Conservation (phyloP, 2,888 invertebrate genomes). For the Spisula subtruncata region DNA sequence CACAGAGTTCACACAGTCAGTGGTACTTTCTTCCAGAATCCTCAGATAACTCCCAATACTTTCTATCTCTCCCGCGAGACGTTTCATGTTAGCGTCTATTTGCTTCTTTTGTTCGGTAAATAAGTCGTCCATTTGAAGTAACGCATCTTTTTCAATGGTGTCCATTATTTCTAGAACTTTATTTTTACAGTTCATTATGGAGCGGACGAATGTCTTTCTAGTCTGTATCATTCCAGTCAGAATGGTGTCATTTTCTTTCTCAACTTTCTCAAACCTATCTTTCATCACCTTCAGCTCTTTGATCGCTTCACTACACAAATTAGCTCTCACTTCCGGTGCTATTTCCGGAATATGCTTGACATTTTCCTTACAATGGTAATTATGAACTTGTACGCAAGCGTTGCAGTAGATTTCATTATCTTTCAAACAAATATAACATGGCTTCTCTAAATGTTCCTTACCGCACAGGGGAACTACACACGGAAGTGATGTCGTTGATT, state of each 20-base stretch:
- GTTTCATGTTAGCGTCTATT: constrained; percentile 51
- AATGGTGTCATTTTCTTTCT: constrained; percentile 53
- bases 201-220: constrained; percentile 52
- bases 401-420: constrained; percentile 70
- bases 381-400: constrained; percentile 66
- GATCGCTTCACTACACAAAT: constrained; percentile 52
- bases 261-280: constrained; percentile 59
- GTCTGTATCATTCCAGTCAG: constrained; percentile 46
- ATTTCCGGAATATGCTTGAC: constrained; percentile 72
- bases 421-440: constrained; percentile 67
- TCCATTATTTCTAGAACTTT: constrained; percentile 57
- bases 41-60: constrained; percentile 47
- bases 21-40: constrained; percentile 32
- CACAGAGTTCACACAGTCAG: constrained; percentile 38
- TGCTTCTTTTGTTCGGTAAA: constrained; percentile 49
- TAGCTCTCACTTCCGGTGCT: constrained; percentile 55
- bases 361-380: constrained; percentile 67
- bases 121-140: constrained; percentile 61
- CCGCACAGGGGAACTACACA: constrained; percentile 53
- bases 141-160: constrained; percentile 64
- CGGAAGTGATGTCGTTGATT: neutral
- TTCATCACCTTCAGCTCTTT: constrained; percentile 58
- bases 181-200: constrained; percentile 63
- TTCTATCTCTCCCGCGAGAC: constrained; percentile 49
- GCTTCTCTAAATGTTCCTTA: constrained; percentile 56